Conservation (phyloP, 92 coral and sea anemone species). For the Parazoanthus darwini region DNA sequence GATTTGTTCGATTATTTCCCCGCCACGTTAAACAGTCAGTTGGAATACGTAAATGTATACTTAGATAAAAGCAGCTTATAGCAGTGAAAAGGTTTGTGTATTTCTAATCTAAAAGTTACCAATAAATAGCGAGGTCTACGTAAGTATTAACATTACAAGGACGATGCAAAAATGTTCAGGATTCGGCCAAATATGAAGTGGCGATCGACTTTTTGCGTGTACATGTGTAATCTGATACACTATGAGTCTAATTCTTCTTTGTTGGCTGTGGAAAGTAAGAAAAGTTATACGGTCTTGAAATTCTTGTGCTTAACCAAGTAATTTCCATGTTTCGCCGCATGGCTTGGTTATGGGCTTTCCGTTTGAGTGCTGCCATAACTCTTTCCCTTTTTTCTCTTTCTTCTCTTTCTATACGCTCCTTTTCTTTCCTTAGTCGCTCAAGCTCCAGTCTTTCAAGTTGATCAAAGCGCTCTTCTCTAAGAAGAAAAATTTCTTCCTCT, state of each 20-base stretch:
- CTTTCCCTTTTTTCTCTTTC: constrained; percentile 57
- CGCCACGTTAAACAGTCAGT: no score
- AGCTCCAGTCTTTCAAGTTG: constrained; percentile 57
- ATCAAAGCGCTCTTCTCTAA: constrained; percentile 61
- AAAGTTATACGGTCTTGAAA: constrained; percentile 68
- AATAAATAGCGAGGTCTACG: no score
- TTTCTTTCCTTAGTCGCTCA: constrained; percentile 55
- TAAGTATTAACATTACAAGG: no score
- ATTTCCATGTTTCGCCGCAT: constrained; percentile 59
- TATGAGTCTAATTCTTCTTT: background rate
- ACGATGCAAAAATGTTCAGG: no score
- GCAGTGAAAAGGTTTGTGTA: no score
- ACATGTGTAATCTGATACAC: no score
- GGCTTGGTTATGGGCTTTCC: constrained; percentile 66
- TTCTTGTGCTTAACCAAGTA: constrained; percentile 51
- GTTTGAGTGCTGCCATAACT: constrained; percentile 55
- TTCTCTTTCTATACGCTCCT: constrained; percentile 48
- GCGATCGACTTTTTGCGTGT: no score
- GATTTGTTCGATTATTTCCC: no score
- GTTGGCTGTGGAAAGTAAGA: constrained; percentile 61
- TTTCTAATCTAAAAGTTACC: no score
- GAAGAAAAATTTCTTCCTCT: constrained; percentile 52
- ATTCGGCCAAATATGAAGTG: no score
- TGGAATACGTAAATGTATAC: no score
- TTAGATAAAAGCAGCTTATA: no score